Base-by-base conservation (phyloP, 35 echinoderm and acorn worm species). In the Patiria miniata region DNA sequence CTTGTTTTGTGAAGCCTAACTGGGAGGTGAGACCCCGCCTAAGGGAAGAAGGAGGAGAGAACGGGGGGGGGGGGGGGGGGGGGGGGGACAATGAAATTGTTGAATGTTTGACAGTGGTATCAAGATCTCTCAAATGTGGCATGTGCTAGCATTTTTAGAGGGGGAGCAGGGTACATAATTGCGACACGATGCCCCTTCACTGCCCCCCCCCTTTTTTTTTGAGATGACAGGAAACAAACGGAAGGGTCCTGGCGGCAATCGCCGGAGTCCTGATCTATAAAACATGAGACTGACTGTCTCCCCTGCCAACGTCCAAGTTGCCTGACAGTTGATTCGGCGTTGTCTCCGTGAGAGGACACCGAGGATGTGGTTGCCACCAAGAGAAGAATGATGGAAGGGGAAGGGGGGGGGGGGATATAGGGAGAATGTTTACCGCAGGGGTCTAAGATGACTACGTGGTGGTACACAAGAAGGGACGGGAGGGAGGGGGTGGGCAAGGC, bases 211-310 rank as follows among this genome's bases (percentile, higher is more conserved):
- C 12, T 47, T 47, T 12, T 47, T 47, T 47, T 47, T 47, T 47
- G 4, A 12, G 42, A 12, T 47, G 42, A 73, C 65, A 73, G 65
- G 65, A 73, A 73, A 73, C 12, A 4, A 47, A 47, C 26, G 29
- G 65, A 73, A 73, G 14, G 26, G 29, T 73, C 29, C 34, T 18
- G 65, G 23, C 65, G 65, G 65, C 65, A 28, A 73, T 73, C 65
- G 26, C 34, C 14, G 65, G n/a, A 30, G 65, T 14, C 65, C 26
- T 73, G 65, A 73, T 73, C 65, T 73, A 73, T 73, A 73, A 73
- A 73, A 73, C 65, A 73, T 73, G 65, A 73, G 65, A 73, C 65
- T 73, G 65, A 10, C 65, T 73, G 65, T 73, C 65, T 73, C 65
- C 65, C 34, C n/a, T n/a, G 29, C 19, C 65, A 73, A 12, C 29